phyloP scores from a whole-genome alignment of 2,113 vertebrate genomes.

The Cranoglanis bouderius region DNA sequence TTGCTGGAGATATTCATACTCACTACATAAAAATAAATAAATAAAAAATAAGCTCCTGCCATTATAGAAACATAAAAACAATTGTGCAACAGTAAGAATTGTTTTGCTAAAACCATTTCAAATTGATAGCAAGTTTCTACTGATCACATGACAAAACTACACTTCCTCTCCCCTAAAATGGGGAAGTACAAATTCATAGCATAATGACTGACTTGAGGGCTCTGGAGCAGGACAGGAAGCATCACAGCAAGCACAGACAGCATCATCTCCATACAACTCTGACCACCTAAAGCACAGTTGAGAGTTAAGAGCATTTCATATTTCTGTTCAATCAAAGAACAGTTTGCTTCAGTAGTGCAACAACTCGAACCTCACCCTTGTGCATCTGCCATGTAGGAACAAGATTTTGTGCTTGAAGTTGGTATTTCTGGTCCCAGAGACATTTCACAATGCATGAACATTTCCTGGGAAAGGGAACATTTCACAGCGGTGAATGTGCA shows the following conservation, averaged over 20 bases:
- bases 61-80: too few species aligned
- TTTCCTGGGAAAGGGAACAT: constrained; percentile 51
- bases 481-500: too few species aligned
- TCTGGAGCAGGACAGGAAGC: constrained; percentile 39
- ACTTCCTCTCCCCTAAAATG: not conserved
- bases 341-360: constrained; percentile 37
- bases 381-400: constrained; percentile 52
- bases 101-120: not conserved
- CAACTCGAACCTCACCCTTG: constrained; percentile 22
- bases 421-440: constrained; percentile 35
- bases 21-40: not conserved
- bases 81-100: too few species aligned
- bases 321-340: not conserved
- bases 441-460: constrained; percentile 71
- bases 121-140: not conserved
- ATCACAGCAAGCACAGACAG: constrained; percentile 65
- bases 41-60: not conserved
- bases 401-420: constrained; percentile 61
- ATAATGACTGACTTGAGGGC: constrained; percentile 43
- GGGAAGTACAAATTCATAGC: not conserved
- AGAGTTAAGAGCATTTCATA: too few species aligned
- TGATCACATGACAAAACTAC: not conserved
- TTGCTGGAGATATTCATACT: constrained; percentile 45
- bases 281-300: constrained; percentile 66
- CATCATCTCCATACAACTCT: constrained; percentile 58